Evolutionary conservation across 2,113 vertebrate genomes (phyloP).

Genomic region (Dinomys branickii): DNA sequence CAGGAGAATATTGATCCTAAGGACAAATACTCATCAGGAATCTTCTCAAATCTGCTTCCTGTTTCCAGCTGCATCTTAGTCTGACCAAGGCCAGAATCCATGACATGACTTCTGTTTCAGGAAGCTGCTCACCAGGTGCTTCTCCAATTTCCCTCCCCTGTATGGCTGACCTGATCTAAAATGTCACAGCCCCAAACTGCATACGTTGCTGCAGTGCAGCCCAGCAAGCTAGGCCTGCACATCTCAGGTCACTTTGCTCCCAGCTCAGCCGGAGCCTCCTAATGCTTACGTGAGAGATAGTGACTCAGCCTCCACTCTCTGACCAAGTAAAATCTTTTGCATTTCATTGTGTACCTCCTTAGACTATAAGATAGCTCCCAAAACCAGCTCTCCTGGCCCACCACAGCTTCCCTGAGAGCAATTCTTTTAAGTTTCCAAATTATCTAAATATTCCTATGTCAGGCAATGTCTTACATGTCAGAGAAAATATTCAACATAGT

Average conservation of each 20-base stretch:
- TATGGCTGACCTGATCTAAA: neutral
- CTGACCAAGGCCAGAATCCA: neutral
- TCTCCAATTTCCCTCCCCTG: neutral
- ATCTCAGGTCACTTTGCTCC: too few relatives aligned
- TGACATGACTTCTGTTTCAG: neutral
- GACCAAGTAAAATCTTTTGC: neutral
- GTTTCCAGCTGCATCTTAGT: neutral
- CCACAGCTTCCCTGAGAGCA: neutral
- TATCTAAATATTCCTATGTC: neutral
- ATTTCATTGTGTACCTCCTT: neutral
- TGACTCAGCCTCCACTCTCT: neutral
- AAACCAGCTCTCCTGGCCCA: fast-evolving
- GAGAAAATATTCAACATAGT: neutral
- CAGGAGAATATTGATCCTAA: too few relatives aligned
- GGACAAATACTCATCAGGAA: neutral
- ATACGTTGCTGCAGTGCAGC: neutral
- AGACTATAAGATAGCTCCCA: too few relatives aligned
- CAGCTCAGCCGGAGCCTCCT: neutral
- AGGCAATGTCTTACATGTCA: neutral
- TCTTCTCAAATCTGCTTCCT: neutral
- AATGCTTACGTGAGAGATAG: neutral
- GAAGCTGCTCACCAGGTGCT: too few relatives aligned
- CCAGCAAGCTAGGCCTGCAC: neutral
- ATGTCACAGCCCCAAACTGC: neutral
- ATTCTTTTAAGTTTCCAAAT: neutral